Evolutionary conservation across 2,888 invertebrate species (phyloP).

Genomic region (Augiades crinisus): DNA sequence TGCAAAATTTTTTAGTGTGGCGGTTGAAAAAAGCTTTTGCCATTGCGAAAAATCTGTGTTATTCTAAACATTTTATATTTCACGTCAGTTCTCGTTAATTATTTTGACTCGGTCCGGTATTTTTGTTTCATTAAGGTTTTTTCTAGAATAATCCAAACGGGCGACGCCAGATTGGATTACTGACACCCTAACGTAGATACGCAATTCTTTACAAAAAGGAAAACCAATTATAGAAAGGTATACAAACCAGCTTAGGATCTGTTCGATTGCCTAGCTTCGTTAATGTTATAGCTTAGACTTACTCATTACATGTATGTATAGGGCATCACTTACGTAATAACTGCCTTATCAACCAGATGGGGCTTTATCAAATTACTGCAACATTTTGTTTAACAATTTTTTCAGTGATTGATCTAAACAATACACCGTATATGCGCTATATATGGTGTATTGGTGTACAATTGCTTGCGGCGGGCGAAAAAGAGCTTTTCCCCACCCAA

Average conservation of each 20-base stretch:
- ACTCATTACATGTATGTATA: background rate
- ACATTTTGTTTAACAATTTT: too few relatives aligned
- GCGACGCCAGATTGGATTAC: conserved; percentile 11
- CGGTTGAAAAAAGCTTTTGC: background rate
- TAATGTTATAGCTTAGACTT: conserved; percentile 13
- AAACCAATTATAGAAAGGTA: conserved; percentile 28
- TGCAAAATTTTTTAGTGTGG: too few relatives aligned
- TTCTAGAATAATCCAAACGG: conserved; percentile 19
- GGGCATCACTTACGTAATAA: background rate
- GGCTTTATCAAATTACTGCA: too few relatives aligned
- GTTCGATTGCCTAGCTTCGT: background rate
- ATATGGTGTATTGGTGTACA: too few relatives aligned
- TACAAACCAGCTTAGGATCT: conserved; percentile 3
- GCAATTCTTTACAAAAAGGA: conserved; percentile 27
- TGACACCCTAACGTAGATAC: conserved; percentile 16
- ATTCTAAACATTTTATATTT: background rate
- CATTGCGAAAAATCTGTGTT: background rate
- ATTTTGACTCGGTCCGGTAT: background rate
- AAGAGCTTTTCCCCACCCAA: too few relatives aligned
- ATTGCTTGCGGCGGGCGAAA: too few relatives aligned
- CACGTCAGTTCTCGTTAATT: background rate
- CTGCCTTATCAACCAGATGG: background rate
- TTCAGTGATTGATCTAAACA: too few relatives aligned
- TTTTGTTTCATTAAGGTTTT: conserved; percentile 26
- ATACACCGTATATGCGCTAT: too few relatives aligned